A percentile compares a stretch with the other conserved stretches of the same genome.
These are phyloP conservation scores for Cecropterus lyciades DNA, from an alignment of 1,140 invertebrate genomes.

Conservation along the genomic window DNA sequence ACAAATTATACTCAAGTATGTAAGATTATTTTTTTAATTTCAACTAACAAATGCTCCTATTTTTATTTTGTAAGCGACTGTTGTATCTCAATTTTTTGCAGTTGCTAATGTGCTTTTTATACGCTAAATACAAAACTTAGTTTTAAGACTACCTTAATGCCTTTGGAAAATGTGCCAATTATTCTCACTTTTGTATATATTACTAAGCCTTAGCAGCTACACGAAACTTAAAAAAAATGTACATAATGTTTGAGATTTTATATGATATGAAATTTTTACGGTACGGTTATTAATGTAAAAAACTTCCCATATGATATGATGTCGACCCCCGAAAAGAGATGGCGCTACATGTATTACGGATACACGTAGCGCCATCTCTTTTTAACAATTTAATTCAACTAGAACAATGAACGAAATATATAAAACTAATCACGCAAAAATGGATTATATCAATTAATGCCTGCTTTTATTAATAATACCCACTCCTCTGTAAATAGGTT, in stretches of 20 bases:
- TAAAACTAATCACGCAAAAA: too few species aligned
- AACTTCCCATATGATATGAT: too few species aligned
- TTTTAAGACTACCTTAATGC: conserved; percentile 13
- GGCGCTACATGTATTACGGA: too few species aligned
- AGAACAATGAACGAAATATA: too few species aligned
- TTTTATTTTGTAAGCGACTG: conserved; percentile 7
- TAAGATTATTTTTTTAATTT: conserved; percentile 17
- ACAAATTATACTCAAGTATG: conserved; percentile 30
- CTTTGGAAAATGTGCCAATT: conserved; percentile 26
- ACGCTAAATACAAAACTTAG: conserved; percentile 22
- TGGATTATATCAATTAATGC: too few species aligned
- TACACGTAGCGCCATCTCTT: too few species aligned
- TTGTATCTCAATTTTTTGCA: conserved; percentile 26
- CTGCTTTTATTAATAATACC: too few species aligned
- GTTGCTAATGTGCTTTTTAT: conserved; percentile 19
- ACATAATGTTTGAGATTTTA: not conserved
- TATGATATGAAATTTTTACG: too few species aligned
- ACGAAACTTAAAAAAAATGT: not conserved
- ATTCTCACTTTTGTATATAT: conserved; percentile 19
- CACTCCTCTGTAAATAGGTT: too few species aligned
- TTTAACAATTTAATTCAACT: too few species aligned
- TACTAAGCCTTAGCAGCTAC: conserved; percentile 16
- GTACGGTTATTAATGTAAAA: too few species aligned
- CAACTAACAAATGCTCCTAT: conserved; percentile 22
- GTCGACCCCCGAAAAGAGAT: too few species aligned